phyloP scores from a whole-genome alignment of 2,797 vertebrate species.

The Hydrolagus colliei region DNA sequence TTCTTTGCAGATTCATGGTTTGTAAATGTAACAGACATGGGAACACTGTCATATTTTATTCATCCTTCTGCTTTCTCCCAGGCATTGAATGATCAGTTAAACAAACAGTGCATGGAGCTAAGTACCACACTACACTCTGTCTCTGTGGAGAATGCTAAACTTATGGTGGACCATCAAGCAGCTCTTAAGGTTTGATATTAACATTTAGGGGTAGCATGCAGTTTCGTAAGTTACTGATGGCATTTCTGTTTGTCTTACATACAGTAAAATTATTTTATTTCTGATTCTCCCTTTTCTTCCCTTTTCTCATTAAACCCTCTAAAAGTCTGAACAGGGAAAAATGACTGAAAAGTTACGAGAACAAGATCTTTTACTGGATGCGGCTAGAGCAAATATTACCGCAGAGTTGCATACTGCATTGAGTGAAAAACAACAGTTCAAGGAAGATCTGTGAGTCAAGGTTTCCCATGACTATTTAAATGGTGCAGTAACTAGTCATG shows the following conservation, averaged over 20 bases:
- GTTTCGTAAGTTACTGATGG: too few species aligned
- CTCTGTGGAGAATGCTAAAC: conserved; percentile 49
- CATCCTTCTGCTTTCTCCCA: conserved; percentile 36
- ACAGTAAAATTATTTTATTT: background rate
- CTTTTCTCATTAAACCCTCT: background rate
- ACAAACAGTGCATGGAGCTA: conserved; percentile 52
- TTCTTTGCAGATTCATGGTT: background rate
- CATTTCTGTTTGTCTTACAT: too few species aligned
- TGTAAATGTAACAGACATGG: background rate
- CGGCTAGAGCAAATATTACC: conserved; percentile 47
- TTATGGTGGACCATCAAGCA: conserved; percentile 48
- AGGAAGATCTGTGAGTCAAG: conserved; percentile 54
- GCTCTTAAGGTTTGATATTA: conserved; percentile 48
- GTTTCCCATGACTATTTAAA: background rate
- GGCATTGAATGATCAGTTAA: conserved; percentile 53
- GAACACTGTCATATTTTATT: background rate
- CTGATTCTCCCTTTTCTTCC: conserved; percentile 27
- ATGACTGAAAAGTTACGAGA: conserved; percentile 52
- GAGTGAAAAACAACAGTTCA: conserved; percentile 48
- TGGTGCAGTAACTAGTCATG: background rate
- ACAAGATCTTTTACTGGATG: conserved; percentile 51
- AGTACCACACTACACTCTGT: conserved; percentile 45
- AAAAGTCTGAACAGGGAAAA: conserved; percentile 52
- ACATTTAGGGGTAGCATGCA: background rate
- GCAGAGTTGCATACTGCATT: conserved; percentile 48